Evolutionary conservation across 2,888 invertebrate genomes (phyloP).

Genomic region (Andrena flavipes): DNA sequence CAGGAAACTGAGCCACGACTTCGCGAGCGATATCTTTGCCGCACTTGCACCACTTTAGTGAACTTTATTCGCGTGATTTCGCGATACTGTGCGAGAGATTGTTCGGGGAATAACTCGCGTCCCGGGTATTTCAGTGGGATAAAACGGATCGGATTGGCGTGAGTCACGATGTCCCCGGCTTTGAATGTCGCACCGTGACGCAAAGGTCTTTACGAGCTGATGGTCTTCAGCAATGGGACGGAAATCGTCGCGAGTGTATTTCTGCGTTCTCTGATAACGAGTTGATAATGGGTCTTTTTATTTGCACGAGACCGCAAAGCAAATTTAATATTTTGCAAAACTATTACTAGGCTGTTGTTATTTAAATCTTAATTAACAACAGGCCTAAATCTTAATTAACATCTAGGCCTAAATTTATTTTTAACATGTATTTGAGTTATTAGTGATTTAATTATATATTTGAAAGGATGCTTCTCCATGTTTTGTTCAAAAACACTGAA

Average conservation of each 20-base stretch:
- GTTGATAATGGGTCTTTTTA: too few species aligned
- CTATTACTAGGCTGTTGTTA: too few species aligned
- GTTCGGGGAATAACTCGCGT: constrained; percentile 11
- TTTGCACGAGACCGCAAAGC: too few species aligned
- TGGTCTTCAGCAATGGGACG: neutral
- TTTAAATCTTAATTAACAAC: too few species aligned
- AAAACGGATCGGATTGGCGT: neutral
- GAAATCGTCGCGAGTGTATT: neutral
- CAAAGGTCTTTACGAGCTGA: constrained; percentile 10
- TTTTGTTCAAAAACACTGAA: too few species aligned
- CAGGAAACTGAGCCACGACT: neutral
- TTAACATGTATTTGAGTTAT: too few species aligned
- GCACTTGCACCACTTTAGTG: neutral
- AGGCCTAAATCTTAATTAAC: too few species aligned
- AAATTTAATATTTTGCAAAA: too few species aligned
- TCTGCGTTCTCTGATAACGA: neutral
- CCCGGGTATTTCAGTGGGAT: constrained; percentile 7
- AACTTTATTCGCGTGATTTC: neutral
- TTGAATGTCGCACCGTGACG: neutral
- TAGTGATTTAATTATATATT: too few species aligned
- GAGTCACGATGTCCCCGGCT: constrained; percentile 6
- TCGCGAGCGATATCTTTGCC: neutral
- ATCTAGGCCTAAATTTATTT: too few species aligned
- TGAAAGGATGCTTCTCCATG: too few species aligned
- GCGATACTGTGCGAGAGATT: neutral